Percentiles rank a stretch among this genome's conserved stretches.
phyloP scores from a whole-genome alignment of 2,888 invertebrate species.

The Incurvaria masculella region DNA sequence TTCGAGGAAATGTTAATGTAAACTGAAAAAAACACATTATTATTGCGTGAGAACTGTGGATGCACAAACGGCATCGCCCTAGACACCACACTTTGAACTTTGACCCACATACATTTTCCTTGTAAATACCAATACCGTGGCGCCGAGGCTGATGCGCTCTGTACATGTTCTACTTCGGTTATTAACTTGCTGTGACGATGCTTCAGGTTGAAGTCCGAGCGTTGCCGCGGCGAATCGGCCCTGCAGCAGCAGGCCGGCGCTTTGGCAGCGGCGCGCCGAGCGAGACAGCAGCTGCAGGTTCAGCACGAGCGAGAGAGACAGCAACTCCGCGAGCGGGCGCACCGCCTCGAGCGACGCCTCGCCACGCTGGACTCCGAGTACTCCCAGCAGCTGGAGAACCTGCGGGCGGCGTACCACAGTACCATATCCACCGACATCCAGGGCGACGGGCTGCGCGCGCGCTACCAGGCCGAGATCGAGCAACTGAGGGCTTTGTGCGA shows the following conservation, averaged over 20 bases:
- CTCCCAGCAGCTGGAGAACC: conserved; percentile 75
- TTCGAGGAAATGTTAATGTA: too few species aligned
- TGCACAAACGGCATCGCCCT: too few species aligned
- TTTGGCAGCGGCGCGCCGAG: conserved; percentile 43
- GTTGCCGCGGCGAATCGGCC: conserved; percentile 38
- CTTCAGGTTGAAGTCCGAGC: conserved; percentile 35
- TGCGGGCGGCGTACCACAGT: conserved; percentile 72
- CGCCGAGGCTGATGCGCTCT: too few species aligned
- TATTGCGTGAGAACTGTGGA: too few species aligned
- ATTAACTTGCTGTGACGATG: not conserved
- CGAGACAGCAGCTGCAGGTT: conserved; percentile 40
- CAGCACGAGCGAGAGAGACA: conserved; percentile 59
- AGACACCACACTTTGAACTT: too few species aligned
- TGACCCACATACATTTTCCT: too few species aligned
- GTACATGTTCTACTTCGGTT: too few species aligned
- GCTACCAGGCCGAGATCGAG: conserved; percentile 84
- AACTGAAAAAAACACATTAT: too few species aligned
- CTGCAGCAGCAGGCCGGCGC: conserved; percentile 43
- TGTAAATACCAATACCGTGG: too few species aligned
- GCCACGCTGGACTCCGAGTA: conserved; percentile 79
- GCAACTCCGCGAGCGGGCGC: conserved; percentile 65
- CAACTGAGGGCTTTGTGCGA: conserved; percentile 84
- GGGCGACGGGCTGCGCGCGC: conserved; percentile 64
- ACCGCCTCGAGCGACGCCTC: conserved; percentile 67
- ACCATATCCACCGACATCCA: conserved; percentile 58